Evolutionary conservation across 2,113 vertebrate genomes (phyloP).

Genomic region (Trogon surrucura): DNA sequence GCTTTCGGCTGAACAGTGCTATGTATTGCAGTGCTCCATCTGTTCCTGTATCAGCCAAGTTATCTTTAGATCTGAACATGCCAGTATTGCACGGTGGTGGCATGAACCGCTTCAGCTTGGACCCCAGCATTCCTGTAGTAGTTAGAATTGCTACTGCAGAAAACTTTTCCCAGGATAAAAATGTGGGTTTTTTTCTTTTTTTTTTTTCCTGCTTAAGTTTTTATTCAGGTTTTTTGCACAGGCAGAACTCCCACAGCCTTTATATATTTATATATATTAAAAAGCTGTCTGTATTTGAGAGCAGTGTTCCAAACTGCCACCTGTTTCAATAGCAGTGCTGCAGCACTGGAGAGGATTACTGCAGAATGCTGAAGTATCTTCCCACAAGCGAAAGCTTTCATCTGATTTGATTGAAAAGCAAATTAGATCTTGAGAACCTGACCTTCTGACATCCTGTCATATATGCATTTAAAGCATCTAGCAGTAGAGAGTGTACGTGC

Average conservation of each 20-base stretch:
- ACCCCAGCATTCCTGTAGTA: slow-evolving; percentile 27
- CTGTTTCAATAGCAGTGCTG: slow-evolving; percentile 41
- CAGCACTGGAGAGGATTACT: neutral
- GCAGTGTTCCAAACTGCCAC: slow-evolving; percentile 33
- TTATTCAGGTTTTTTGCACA: slow-evolving; percentile 39
- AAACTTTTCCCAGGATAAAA: slow-evolving; percentile 13
- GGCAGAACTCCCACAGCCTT: slow-evolving; percentile 23
- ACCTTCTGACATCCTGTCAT: slow-evolving; percentile 44
- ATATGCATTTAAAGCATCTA: neutral
- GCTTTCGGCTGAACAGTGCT: slow-evolving; percentile 18
- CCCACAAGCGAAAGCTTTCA: slow-evolving; percentile 18
- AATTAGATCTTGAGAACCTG: slow-evolving; percentile 27
- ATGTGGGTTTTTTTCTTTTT: neutral
- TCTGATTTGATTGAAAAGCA: slow-evolving; percentile 44
- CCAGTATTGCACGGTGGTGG: slow-evolving; percentile 27
- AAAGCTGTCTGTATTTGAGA: slow-evolving; percentile 20
- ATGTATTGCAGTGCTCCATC: slow-evolving; percentile 47
- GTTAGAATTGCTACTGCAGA: slow-evolving; percentile 5
- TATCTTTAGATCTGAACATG: slow-evolving; percentile 63
- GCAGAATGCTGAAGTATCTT: slow-evolving; percentile 36
- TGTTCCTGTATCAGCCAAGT: slow-evolving; percentile 37
- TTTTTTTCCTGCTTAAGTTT: neutral
- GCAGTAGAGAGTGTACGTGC: neutral
- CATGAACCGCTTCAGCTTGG: slow-evolving; percentile 21
- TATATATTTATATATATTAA: neutral